A percentile compares a stretch with the other conserved stretches of the same genome.
These are phyloP conservation scores for Tringa solitaria DNA, from an alignment of 2,113 vertebrate genomes.

Conservation along the genomic window DNA sequence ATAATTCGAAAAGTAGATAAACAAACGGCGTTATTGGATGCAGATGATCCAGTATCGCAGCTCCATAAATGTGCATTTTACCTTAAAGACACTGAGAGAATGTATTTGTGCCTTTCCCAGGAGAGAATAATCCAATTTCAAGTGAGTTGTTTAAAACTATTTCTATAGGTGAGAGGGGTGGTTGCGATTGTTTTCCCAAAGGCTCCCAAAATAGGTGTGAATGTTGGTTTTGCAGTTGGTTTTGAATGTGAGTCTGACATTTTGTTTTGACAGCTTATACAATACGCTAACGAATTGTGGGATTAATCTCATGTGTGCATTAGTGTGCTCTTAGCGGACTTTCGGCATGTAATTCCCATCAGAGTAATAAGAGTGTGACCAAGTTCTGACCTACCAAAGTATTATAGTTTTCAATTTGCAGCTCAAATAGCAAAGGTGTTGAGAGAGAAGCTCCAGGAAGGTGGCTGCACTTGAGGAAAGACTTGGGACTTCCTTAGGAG, in stretches of 20 bases:
- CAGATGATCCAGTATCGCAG: constrained; percentile 97
- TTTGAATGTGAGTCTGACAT: not conserved
- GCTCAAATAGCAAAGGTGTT: not conserved
- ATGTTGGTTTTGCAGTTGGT: not conserved
- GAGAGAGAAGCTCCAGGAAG: not conserved
- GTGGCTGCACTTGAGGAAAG: not conserved
- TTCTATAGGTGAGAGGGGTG: not conserved
- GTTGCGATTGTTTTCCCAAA: not conserved
- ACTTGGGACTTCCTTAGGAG: not conserved
- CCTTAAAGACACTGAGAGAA: constrained; percentile 99
- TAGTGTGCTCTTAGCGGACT: not conserved
- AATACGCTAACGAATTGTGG: not conserved
- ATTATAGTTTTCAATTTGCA: not conserved
- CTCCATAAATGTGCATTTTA: constrained; percentile 99
- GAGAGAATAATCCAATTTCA: constrained; percentile 99
- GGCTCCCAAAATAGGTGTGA: not conserved
- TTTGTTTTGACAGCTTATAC: not conserved
- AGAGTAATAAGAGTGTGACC: not conserved
- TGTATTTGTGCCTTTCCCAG: constrained; percentile 99
- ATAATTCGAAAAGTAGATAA: constrained; percentile 99
- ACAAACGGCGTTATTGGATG: constrained; percentile 95
- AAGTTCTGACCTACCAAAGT: not conserved
- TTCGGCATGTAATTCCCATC: not conserved
- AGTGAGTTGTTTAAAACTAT: constrained; percentile 74
- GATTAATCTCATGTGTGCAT: not conserved